Conservation (phyloP, 2,797 vertebrate species). For the Enteromius fasciolatus region DNA sequence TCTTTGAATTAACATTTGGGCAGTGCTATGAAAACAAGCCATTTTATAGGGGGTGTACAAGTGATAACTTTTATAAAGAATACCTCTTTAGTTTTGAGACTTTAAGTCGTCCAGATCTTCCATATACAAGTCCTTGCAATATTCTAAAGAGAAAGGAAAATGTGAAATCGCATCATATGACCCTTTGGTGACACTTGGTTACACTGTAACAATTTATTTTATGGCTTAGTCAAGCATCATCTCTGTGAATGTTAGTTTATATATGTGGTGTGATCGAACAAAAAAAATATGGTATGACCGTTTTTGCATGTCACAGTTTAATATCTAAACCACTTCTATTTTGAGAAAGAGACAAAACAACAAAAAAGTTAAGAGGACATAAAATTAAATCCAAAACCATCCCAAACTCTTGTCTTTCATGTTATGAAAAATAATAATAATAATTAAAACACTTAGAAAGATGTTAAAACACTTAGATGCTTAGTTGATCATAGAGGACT, state of each 20-base stretch:
- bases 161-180: no score
- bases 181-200: no score
- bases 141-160: no score
- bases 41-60: no score
- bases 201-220: background rate
- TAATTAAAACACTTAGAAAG: no score
- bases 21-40: no score
- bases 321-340: background rate
- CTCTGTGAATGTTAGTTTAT: background rate
- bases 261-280: background rate
- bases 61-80: no score
- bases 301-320: background rate
- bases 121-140: no score
- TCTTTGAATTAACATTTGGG: no score
- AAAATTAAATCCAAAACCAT: background rate
- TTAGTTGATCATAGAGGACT: background rate
- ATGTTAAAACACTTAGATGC: no score
- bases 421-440: background rate
- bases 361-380: background rate
- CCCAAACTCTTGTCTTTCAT: background rate
- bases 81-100: no score
- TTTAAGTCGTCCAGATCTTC: no score
- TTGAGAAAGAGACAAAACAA: background rate
- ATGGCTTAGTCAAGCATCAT: background rate
- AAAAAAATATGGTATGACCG: background rate